These are phyloP conservation scores for Plagiodera versicolora DNA, from an alignment of 2,888 invertebrate species.

Conservation along the genomic window DNA sequence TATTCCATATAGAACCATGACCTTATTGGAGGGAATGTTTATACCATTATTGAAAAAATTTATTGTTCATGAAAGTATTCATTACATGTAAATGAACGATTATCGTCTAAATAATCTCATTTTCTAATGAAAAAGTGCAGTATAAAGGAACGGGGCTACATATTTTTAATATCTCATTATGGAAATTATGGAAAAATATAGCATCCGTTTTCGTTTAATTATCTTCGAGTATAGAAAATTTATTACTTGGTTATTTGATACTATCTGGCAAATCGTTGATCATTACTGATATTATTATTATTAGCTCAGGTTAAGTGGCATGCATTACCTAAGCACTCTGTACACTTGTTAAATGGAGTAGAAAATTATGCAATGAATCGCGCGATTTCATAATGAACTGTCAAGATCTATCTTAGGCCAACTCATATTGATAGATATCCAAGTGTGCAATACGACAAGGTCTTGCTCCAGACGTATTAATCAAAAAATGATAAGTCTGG, in stretches of 20 bases:
- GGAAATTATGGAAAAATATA: conserved; percentile 1
- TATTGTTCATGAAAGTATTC: conserved; percentile 6
- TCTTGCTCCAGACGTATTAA: too few relatives aligned
- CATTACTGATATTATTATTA: conserved; percentile 1
- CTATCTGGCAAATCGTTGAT: conserved; percentile 1
- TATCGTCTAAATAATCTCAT: not conserved
- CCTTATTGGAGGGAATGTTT: not conserved
- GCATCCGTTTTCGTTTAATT: conserved; percentile 6
- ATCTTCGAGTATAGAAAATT: conserved; percentile 3
- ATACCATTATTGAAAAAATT: conserved; percentile 8
- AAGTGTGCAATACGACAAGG: too few relatives aligned
- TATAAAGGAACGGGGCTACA: conserved; percentile 4
- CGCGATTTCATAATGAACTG: conserved; percentile 2
- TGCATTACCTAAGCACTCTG: conserved; percentile 6
- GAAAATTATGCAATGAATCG: conserved; percentile 8
- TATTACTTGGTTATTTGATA: conserved; percentile 3
- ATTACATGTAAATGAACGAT: conserved; percentile 9
- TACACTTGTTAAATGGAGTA: conserved; percentile 1
- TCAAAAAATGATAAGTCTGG: too few relatives aligned
- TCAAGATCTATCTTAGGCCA: not conserved
- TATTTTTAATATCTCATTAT: not conserved
- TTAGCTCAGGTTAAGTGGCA: not conserved
- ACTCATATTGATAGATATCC: too few relatives aligned
- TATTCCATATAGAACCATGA: conserved; percentile 2
- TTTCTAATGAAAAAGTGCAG: not conserved